Percentiles rank a stretch among this genome's conserved stretches.
These are phyloP conservation scores for Leptobrachium ailaonicum DNA, from an alignment of 2,113 vertebrate genomes.

Conservation along the genomic window DNA sequence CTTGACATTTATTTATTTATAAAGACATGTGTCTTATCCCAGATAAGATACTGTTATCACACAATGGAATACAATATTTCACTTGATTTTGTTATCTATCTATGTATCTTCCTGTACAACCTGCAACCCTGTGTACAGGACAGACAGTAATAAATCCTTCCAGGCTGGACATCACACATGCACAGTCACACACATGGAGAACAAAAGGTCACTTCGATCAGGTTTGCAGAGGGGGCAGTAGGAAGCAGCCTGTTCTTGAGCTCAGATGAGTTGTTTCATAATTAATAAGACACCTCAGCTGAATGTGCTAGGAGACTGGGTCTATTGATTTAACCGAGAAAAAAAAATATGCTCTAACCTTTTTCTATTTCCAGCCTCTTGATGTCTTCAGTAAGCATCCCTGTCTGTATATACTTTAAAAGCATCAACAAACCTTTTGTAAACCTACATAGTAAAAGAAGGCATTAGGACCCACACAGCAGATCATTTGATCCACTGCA, in stretches of 20 bases:
- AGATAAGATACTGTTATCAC: too few relatives aligned
- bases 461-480: neutral
- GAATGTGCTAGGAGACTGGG: slow-evolving; percentile 59
- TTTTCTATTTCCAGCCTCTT: slow-evolving; percentile 65
- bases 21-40: too few relatives aligned
- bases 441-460: slow-evolving; percentile 7
- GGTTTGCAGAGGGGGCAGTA: slow-evolving; percentile 48
- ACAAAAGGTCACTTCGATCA: slow-evolving; percentile 58
- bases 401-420: slow-evolving; percentile 51
- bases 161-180: too few relatives aligned
- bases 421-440: slow-evolving; percentile 50
- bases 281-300: slow-evolving; percentile 71
- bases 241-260: slow-evolving; percentile 45
- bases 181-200: too few relatives aligned
- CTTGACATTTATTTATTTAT: too few relatives aligned
- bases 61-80: too few relatives aligned
- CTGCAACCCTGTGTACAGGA: too few relatives aligned
- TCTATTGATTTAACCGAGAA: slow-evolving; percentile 65
- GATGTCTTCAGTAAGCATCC: slow-evolving; percentile 56
- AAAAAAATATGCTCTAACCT: slow-evolving; percentile 54
- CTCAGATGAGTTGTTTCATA: slow-evolving; percentile 66
- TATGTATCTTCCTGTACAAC: too few relatives aligned
- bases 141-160: too few relatives aligned
- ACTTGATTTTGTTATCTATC: too few relatives aligned
- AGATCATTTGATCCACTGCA: slow-evolving; percentile 28